phyloP scores from a whole-genome alignment of 1,140 invertebrate genomes.

The Chrysopa pallens region DNA sequence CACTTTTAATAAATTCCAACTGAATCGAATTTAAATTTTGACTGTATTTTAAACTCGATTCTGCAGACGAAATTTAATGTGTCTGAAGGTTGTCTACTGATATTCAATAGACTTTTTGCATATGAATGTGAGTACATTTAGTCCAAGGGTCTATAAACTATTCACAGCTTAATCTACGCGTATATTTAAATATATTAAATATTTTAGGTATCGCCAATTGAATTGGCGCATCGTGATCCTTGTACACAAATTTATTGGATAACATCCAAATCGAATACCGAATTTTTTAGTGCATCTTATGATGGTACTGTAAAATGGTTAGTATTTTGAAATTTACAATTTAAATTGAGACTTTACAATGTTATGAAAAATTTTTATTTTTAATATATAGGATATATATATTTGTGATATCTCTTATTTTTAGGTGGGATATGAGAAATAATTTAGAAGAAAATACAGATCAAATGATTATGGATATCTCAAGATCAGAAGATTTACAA shows the following conservation, averaged over 20 bases:
- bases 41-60: too few relatives aligned
- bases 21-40: too few relatives aligned
- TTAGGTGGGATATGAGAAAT: conserved; percentile 78
- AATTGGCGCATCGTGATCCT: conserved; percentile 59
- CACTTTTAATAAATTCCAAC: too few relatives aligned
- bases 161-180: too few relatives aligned
- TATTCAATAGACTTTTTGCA: too few relatives aligned
- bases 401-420: too few relatives aligned
- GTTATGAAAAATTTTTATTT: too few relatives aligned
- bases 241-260: conserved; percentile 64
- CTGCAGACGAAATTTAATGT: too few relatives aligned
- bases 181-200: background rate
- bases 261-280: conserved; percentile 69
- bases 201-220: conserved; percentile 31
- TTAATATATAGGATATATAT: too few relatives aligned
- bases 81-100: too few relatives aligned
- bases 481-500: conserved; percentile 51
- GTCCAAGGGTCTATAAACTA: too few relatives aligned
- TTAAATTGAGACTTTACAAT: conserved; percentile 11
- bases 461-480: conserved; percentile 59
- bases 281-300: conserved; percentile 77
- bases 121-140: too few relatives aligned
- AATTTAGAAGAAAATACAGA: conserved; percentile 56
- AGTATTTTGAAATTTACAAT: background rate
- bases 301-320: conserved; percentile 69